phyloP scores from a whole-genome alignment of 1,140 invertebrate species.

The Dendroctonus valens region DNA sequence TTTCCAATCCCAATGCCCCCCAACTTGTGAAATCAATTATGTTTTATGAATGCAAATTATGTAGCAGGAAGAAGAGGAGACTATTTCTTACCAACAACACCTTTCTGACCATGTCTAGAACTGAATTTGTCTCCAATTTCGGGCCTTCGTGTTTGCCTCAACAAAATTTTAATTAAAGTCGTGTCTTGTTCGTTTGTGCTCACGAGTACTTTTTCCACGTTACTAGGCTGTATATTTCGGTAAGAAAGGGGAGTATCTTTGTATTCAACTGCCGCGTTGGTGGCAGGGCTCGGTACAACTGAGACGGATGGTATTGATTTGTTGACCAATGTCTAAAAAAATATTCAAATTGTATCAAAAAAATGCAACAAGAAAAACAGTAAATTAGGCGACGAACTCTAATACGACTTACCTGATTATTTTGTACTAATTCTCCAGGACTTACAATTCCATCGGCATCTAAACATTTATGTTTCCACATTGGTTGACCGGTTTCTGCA shows the following conservation, averaged over 20 bases:
- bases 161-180: slow-evolving; percentile 87
- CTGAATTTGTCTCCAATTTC: slow-evolving; percentile 99
- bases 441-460: slow-evolving; percentile 92
- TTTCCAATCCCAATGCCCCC: too few relatives aligned
- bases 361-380: too few relatives aligned
- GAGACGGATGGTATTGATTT: slow-evolving; percentile 43
- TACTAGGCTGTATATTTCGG: slow-evolving; percentile 81
- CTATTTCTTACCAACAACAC: slow-evolving; percentile 64
- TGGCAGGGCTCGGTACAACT: slow-evolving; percentile 35
- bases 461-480: slow-evolving; percentile 80
- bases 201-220: slow-evolving; percentile 95
- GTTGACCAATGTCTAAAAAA: slow-evolving; percentile 43
- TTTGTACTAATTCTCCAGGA: slow-evolving; percentile 80
- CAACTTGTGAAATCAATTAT: too few relatives aligned
- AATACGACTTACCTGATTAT: slow-evolving; percentile 63
- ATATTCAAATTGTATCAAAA: slow-evolving; percentile 11
- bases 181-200: slow-evolving; percentile 90
- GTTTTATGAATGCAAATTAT: too few relatives aligned
- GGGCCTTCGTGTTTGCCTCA: slow-evolving; percentile 90
- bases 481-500: slow-evolving; percentile 72
- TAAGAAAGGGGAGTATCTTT: slow-evolving; percentile 72
- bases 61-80: background rate
- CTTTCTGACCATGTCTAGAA: slow-evolving; percentile 98
- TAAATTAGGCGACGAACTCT: background rate
- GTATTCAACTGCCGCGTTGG: slow-evolving; percentile 53